Conservation (phyloP, 1,140 invertebrate genomes). For the Elymnias hypermnestra region DNA sequence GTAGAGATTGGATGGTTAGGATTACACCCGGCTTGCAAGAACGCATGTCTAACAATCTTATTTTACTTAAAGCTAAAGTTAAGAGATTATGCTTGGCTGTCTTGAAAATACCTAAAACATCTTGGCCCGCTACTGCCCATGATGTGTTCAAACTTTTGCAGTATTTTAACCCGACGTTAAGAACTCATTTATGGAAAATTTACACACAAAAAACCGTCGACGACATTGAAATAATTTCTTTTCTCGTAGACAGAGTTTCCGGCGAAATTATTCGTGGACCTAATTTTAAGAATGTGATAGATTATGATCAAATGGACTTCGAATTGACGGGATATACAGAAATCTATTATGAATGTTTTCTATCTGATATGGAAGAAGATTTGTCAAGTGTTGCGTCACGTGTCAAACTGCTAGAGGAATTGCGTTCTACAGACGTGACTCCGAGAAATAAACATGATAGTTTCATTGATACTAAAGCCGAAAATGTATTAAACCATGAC, state of each 20-base stretch:
- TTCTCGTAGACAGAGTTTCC: slow-evolving; percentile 51
- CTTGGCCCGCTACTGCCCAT: slow-evolving; percentile 47
- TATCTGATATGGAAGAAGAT: slow-evolving; percentile 48
- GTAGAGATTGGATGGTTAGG: slow-evolving; percentile 54
- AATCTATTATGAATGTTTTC: slow-evolving; percentile 54
- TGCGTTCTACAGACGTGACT: slow-evolving; percentile 39
- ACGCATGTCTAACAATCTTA: slow-evolving; percentile 44
- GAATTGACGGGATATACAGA: slow-evolving; percentile 49
- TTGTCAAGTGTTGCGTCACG: slow-evolving; percentile 52
- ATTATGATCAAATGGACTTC: slow-evolving; percentile 57
- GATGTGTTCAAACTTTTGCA: slow-evolving; percentile 56
- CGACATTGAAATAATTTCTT: slow-evolving; percentile 40
- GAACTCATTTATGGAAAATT: slow-evolving; percentile 48
- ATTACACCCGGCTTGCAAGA: slow-evolving; percentile 55
- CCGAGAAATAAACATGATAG: slow-evolving; percentile 31
- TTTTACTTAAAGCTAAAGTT: slow-evolving; percentile 45
- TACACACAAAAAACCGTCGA: slow-evolving; percentile 41
- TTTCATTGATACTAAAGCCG: background rate
- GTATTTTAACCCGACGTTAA: slow-evolving; percentile 55
- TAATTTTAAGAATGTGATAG: slow-evolving; percentile 56
- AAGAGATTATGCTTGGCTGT: slow-evolving; percentile 51
- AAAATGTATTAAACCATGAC: slow-evolving; percentile 5
- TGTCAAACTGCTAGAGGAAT: slow-evolving; percentile 50
- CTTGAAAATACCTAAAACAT: slow-evolving; percentile 43
- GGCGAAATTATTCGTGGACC: slow-evolving; percentile 54